Base-by-base conservation (phyloP, 2,113 vertebrate genomes). In the Myotis davidii region DNA sequence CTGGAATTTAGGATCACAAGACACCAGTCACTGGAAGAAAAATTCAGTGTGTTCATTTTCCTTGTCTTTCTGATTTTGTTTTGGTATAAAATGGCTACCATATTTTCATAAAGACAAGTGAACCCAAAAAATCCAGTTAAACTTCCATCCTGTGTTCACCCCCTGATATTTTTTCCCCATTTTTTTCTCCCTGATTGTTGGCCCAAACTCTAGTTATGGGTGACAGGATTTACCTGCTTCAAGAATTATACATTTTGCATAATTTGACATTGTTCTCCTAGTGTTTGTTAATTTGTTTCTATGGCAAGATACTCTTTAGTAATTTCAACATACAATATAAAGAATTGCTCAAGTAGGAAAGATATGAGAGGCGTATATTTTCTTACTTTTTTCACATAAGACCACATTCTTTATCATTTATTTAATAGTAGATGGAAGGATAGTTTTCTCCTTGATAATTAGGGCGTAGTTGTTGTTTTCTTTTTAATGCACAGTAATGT, bases 381-480 rank as follows among this genome's bases (percentile, higher is more conserved):
- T 93, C 10, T 88, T 37, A 91, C n/a, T 88, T 94, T 94, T 94
- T 94, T 82, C 21, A 90, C 16, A 79, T 50, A 73, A 92, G 27
- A 82, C n/a, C 2, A 85, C 78, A 78, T 65, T 72, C 7, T 84
- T 90, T 54, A 50, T 81, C 82, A 86, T 86, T 84, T 88, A 74
- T 37, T 94, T 92, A 94, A 37, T 83, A 17, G 14, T 34, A 73
- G 29, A 73, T 54, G n/a, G 21, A 70, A n/a, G 54, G 42, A 67
- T 61, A 77, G 65, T 94, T 92, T 91, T 89, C 76, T 56, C n/a
- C n/a, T 64, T 70, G 37, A 79, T 72, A 77, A 92, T 0, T 5
- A 95, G 8, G 17, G 4, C 6, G 52, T 32, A 83, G 23, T 52
- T 74, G 20, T 72, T 42, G 81, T 91, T 21, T 93, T 34, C 23